These are phyloP conservation scores for Tipula confusa DNA, from an alignment of 2,888 invertebrate genomes.

Conservation along the genomic window DNA sequence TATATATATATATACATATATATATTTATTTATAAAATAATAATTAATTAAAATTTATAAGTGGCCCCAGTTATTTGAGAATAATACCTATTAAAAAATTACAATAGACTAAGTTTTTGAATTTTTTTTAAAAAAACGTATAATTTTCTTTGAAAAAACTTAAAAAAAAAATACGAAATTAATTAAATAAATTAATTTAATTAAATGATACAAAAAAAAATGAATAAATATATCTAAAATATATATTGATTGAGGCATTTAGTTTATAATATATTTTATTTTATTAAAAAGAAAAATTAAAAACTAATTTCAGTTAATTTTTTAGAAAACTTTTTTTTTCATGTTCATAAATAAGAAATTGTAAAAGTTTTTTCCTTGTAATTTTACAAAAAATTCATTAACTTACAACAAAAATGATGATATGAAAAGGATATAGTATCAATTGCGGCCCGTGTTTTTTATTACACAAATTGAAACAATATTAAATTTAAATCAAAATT, in stretches of 20 bases:
- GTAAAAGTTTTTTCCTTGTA: not conserved
- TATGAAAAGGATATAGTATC: not conserved
- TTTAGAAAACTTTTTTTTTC: not conserved
- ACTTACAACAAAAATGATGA: not conserved
- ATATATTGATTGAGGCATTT: slow-evolving; percentile 25
- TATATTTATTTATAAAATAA: not conserved
- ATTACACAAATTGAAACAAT: slow-evolving; percentile 20
- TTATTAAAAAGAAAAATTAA: not conserved
- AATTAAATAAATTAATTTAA: not conserved
- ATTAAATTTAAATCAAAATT: not conserved
- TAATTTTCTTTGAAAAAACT: not conserved
- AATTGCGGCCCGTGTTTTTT: slow-evolving; percentile 25
- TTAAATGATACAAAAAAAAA: slow-evolving; percentile 1
- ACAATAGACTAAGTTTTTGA: slow-evolving; percentile 21
- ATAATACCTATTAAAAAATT: not conserved
- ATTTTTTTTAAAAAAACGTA: slow-evolving; percentile 20
- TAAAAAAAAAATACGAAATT: not conserved
- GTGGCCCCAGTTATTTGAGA: slow-evolving; percentile 28
- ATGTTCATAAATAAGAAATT: not conserved
- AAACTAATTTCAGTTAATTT: not conserved
- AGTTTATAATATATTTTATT: slow-evolving; percentile 20
- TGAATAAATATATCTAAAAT: slow-evolving; percentile 25
- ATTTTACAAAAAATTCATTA: slow-evolving; percentile 13
- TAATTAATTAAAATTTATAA: slow-evolving; percentile 13
- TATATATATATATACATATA: not conserved